These are phyloP conservation scores for Neoascia interrupta DNA, from an alignment of 2,888 invertebrate genomes.

Conservation along the genomic window DNA sequence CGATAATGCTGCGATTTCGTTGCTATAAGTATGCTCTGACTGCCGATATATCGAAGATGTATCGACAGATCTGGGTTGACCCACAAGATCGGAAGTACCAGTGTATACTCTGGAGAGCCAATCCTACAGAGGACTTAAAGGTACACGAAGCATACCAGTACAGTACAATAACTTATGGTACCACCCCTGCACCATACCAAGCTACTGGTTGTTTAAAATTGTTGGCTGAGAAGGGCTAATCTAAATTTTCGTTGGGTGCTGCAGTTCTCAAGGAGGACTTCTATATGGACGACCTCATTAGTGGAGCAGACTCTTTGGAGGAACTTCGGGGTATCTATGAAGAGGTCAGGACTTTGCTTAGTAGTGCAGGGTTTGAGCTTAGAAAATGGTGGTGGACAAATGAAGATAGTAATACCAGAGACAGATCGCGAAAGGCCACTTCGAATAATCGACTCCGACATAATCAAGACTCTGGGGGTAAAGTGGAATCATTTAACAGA, in stretches of 20 bases:
- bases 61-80: slow-evolving; percentile 51
- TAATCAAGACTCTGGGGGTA: too few relatives aligned
- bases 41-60: slow-evolving; percentile 64
- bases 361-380: too few relatives aligned
- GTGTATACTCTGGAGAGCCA: slow-evolving; percentile 39
- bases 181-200: slow-evolving; percentile 24
- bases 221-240: neutral
- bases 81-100: slow-evolving; percentile 47
- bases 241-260: neutral
- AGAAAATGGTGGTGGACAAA: slow-evolving; percentile 34
- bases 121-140: slow-evolving; percentile 11
- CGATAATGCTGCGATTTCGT: slow-evolving; percentile 45
- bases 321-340: too few relatives aligned
- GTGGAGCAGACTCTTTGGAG: slow-evolving; percentile 1
- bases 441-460: slow-evolving; percentile 2
- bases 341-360: neutral
- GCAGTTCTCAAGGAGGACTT: neutral
- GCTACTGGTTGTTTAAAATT: slow-evolving; percentile 28
- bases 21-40: slow-evolving; percentile 37
- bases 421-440: slow-evolving; percentile 4
- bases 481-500: too few relatives aligned
- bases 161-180: slow-evolving; percentile 24
- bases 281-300: slow-evolving; percentile 43
- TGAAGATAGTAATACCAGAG: neutral
- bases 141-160: slow-evolving; percentile 8